phyloP scores from a whole-genome alignment of 2,888 invertebrate genomes.

The Sacculina carcini region DNA sequence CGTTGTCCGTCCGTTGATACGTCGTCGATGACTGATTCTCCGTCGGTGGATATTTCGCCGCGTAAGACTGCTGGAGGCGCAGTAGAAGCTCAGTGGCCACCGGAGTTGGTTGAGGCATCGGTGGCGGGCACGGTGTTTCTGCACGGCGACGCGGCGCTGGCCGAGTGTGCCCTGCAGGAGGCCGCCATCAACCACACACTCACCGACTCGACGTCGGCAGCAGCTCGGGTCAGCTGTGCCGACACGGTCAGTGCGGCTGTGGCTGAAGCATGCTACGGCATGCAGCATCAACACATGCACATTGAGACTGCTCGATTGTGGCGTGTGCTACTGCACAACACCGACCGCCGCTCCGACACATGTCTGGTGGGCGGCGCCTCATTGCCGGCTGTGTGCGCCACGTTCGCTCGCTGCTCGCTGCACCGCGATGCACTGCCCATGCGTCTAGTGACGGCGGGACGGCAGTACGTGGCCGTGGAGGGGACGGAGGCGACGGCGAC shows the following conservation, averaged over 20 bases:
- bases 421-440: not conserved
- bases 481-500: too few relatives aligned
- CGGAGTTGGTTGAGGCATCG: too few relatives aligned
- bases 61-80: too few relatives aligned
- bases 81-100: too few relatives aligned
- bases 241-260: not conserved
- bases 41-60: too few relatives aligned
- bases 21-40: too few relatives aligned
- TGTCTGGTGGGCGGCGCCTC: constrained; percentile 2
- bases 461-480: too few relatives aligned
- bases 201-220: not conserved
- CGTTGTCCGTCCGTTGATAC: too few relatives aligned
- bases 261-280: not conserved
- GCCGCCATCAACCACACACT: not conserved
- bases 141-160: not conserved
- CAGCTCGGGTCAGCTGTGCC: not conserved
- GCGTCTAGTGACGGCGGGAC: not conserved
- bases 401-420: not conserved
- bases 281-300: too few relatives aligned
- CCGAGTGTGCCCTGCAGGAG: not conserved
- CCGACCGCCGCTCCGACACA: not conserved
- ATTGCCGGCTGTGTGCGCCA: not conserved
- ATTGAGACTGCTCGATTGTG: too few relatives aligned
- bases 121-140: not conserved
- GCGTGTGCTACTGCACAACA: too few relatives aligned